These are phyloP conservation scores for Homarus americanus DNA, from an alignment of 1,140 invertebrate species.

Conservation along the genomic window DNA sequence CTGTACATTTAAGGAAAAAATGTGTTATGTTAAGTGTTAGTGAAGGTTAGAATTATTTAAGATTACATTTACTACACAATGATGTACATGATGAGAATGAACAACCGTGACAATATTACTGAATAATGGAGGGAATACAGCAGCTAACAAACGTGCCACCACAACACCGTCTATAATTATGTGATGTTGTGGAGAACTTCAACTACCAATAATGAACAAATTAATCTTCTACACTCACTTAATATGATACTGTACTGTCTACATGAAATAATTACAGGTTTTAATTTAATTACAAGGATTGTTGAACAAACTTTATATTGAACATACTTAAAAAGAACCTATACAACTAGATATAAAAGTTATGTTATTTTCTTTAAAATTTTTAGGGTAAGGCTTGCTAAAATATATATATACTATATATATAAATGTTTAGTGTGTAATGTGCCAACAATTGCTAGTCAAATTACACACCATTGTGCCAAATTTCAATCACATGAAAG, in stretches of 20 bases:
- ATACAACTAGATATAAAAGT: not conserved
- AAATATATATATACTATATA: not conserved
- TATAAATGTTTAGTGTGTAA: not conserved
- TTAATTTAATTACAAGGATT: not conserved
- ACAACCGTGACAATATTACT: not conserved
- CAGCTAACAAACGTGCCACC: slow-evolving; percentile 19
- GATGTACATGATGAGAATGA: slow-evolving; percentile 12
- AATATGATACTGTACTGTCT: not conserved
- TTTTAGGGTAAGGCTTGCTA: not conserved
- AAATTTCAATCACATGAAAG: slow-evolving; percentile 3
- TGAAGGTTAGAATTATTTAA: not conserved
- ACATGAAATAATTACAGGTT: not conserved
- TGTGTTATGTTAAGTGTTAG: not conserved
- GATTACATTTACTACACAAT: not conserved
- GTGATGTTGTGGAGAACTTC: not conserved
- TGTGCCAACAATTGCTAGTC: not conserved
- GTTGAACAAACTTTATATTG: not conserved
- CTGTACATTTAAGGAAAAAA: slow-evolving; percentile 10
- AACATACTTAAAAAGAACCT: not conserved
- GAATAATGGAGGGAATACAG: slow-evolving; percentile 16
- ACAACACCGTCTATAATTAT: not conserved
- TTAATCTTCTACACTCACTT: not conserved
- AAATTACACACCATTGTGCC: not conserved
- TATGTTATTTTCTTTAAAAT: not conserved
- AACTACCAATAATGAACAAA: not conserved